Evolutionary conservation across 2,888 invertebrate species (phyloP).

Genomic region (Iselma pallidipennis): DNA sequence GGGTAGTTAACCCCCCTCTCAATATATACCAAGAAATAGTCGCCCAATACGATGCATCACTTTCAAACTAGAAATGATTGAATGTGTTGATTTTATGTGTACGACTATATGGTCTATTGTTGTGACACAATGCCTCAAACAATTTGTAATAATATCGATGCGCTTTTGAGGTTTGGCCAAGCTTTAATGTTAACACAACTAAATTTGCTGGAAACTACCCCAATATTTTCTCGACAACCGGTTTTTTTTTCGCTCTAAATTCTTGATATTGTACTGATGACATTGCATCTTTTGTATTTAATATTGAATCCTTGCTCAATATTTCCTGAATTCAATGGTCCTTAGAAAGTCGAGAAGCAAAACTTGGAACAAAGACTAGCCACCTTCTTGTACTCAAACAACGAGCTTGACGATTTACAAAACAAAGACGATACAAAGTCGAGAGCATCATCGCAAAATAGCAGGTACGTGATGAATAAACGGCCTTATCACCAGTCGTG

Average conservation of each 20-base stretch:
- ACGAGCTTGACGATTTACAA: constrained; percentile 16
- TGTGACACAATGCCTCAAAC: constrained; percentile 56
- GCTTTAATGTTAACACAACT: constrained; percentile 2
- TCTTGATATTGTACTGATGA: too few relatives aligned
- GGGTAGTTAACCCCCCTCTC: constrained; percentile 45
- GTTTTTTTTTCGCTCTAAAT: too few relatives aligned
- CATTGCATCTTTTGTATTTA: constrained; percentile 8
- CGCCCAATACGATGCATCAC: background rate
- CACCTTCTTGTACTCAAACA: constrained; percentile 22
- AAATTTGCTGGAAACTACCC: background rate
- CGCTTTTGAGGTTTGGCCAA: constrained; percentile 51
- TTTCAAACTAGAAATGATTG: background rate
- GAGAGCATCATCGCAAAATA: constrained; percentile 21
- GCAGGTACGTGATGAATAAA: constrained; percentile 23
- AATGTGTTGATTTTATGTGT: constrained; percentile 25
- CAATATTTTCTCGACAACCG: background rate
- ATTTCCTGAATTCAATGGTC: constrained; percentile 18
- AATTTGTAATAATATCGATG: constrained; percentile 59
- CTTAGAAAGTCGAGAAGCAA: constrained; percentile 16
- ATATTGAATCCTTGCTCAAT: constrained; percentile 17
- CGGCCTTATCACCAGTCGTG: constrained; percentile 21
- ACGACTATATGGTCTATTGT: constrained; percentile 46
- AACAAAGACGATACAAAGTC: constrained; percentile 23
- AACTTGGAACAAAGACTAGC: constrained; percentile 17
- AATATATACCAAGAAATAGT: background rate